Evolutionary conservation across 2,113 vertebrate genomes (phyloP), one percentile per base, ranked within the genome.

Genomic region (Mugil cephalus): DNA sequence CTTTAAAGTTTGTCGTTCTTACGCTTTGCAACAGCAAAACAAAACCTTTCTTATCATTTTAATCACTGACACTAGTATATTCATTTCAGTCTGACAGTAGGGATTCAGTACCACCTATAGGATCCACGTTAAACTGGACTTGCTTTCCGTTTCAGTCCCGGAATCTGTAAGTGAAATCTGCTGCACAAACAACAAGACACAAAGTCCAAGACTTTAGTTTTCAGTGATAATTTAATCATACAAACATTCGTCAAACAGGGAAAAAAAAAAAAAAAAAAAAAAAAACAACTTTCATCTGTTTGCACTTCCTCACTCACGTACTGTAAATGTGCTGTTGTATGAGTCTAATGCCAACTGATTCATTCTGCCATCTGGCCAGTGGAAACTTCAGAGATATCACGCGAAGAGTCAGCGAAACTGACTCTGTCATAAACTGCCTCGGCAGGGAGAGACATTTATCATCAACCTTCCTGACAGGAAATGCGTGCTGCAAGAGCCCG

Each of bases 191-290:
- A 65, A 64, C 0, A 77, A 4, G 19, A 65, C 66, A 77, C 55
- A 65, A 40, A 69, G 55, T 91, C 93, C 91, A 90, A 88, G 79
- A 80, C 71, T 91, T 92, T 21, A 75, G 75, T 87, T 94, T 94
- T 93, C 86, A 90, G 93, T 96, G 95, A 97, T 97, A 96, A 98
- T 98, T 98, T 98, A 98, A 97, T 98, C 95, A 96, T 97, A 98
- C 95, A 98, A 97, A 98, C 96, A 95, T 95, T 96, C 95, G 95
- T 96, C 96, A 95, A 93, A 96, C 95, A 95, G 93, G 93, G 94
- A 94, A 93, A 30, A 93, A 38, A 56, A 15, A 67, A 94, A 82
- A 77, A n/a, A n/a, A n/a, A 94, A 93, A 30, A 93, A 38, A 56
- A 15, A 67, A 94, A 82, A 77, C 94, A 93, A 89, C 92, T 93